These are phyloP conservation scores for Aepyceros melampus DNA, from an alignment of 2,113 vertebrate genomes.

Conservation along the genomic window DNA sequence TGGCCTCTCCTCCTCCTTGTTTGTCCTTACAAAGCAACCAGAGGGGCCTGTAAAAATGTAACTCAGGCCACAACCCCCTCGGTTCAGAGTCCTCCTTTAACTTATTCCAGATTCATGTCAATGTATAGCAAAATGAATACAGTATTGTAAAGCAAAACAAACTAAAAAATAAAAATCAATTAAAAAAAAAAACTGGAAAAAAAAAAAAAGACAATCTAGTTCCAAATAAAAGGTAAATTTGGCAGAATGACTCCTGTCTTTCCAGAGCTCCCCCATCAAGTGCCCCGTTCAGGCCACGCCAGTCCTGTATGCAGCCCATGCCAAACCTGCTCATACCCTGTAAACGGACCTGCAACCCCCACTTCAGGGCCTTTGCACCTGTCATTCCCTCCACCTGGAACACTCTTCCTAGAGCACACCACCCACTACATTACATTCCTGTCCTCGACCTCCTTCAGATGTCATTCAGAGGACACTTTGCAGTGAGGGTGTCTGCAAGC, in stretches of 20 bases:
- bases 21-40: not conserved
- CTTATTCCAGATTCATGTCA: not conserved
- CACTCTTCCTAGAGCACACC: not conserved
- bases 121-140: no score
- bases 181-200: no score
- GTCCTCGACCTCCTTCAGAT: not conserved
- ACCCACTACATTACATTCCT: not conserved
- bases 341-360: not conserved
- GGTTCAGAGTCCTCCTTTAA: not conserved
- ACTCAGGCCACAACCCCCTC: not conserved
- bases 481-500: not conserved
- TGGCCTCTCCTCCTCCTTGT: not conserved
- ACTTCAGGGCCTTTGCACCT: not conserved
- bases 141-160: no score
- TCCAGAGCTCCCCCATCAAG: no score
- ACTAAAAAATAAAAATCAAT: no score
- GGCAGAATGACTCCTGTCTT: not conserved
- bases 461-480: not conserved
- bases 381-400: not conserved
- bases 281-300: fast-evolving
- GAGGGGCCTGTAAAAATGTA: not conserved
- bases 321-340: not conserved
- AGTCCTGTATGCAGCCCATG: fast-evolving
- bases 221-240: not conserved
- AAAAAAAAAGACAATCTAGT: not conserved